phyloP scores from a whole-genome alignment of 2,113 vertebrate species.

The Lagopus muta region DNA sequence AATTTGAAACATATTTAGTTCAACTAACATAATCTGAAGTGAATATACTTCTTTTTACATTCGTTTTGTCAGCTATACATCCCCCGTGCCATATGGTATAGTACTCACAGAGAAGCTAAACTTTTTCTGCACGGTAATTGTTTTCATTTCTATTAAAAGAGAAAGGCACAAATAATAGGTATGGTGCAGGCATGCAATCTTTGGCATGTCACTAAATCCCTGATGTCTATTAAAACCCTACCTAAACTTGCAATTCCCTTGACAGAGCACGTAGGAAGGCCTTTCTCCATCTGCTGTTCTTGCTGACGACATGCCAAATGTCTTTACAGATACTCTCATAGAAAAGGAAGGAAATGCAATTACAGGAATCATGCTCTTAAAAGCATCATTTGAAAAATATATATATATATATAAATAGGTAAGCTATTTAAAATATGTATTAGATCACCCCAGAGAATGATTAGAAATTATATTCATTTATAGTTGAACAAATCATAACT shows the following conservation, averaged over 20 bases:
- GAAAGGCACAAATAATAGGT: conserved; percentile 73
- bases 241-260: conserved; percentile 79
- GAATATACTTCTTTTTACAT: conserved; percentile 47
- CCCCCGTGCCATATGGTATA: conserved; percentile 51
- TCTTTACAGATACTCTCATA: conserved; percentile 73
- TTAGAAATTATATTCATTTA: conserved; percentile 60
- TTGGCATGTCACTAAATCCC: conserved; percentile 75
- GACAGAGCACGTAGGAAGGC: conserved; percentile 72
- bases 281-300: conserved; percentile 80
- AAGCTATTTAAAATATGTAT: conserved; percentile 53
- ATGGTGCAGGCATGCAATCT: conserved; percentile 71
- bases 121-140: conserved; percentile 74
- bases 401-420: conserved; percentile 43
- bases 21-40: conserved; percentile 57
- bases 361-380: conserved; percentile 68
- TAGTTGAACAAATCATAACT: conserved; percentile 42
- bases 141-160: conserved; percentile 80
- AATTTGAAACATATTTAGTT: conserved; percentile 63
- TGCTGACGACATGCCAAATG: conserved; percentile 82
- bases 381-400: conserved; percentile 56
- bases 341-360: conserved; percentile 73
- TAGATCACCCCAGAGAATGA: conserved; percentile 46
- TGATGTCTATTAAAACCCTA: conserved; percentile 78
- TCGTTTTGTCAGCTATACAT: conserved; percentile 53
- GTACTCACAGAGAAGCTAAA: conserved; percentile 47